A percentile compares a stretch with the other conserved stretches of the same genome.
Evolutionary conservation across 2,888 invertebrate genomes (phyloP).

Genomic region (Lingula anatina): DNA sequence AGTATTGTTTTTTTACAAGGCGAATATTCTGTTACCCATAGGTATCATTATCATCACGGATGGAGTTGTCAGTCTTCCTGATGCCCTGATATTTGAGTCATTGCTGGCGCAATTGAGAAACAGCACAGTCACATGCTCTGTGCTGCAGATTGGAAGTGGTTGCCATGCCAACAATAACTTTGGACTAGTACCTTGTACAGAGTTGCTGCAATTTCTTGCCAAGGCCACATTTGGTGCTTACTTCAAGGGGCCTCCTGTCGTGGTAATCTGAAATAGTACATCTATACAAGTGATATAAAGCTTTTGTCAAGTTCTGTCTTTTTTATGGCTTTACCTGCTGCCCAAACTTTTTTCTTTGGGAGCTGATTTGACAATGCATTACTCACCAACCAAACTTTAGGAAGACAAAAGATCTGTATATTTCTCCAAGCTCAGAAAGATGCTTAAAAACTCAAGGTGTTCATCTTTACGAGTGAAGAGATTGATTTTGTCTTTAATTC

Average conservation of each 20-base stretch:
- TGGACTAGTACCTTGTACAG: slow-evolving; percentile 68
- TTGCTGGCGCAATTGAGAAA: slow-evolving; percentile 68
- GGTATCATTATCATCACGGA: slow-evolving; percentile 68
- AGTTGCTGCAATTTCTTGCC: slow-evolving; percentile 70
- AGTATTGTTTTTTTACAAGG: too few relatives aligned
- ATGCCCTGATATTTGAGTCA: slow-evolving; percentile 68
- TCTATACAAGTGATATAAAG: too few relatives aligned
- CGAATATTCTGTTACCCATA: too few relatives aligned
- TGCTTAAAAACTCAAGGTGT: too few relatives aligned
- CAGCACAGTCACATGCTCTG: slow-evolving; percentile 69
- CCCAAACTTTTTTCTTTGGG: background rate
- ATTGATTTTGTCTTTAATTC: too few relatives aligned
- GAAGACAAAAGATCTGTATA: background rate
- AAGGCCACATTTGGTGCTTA: slow-evolving; percentile 71
- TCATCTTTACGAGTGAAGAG: too few relatives aligned
- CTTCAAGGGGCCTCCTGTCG: slow-evolving; percentile 59
- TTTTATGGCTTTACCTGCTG: background rate
- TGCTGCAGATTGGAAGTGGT: slow-evolving; percentile 64
- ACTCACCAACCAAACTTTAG: background rate
- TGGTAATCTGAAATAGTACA: slow-evolving; percentile 42
- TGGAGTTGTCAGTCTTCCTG: slow-evolving; percentile 67
- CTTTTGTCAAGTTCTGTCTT: background rate
- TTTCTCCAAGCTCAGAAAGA: slow-evolving; percentile 6
- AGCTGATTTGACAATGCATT: background rate
- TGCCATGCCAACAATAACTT: slow-evolving; percentile 66